Evolutionary conservation across 2,113 vertebrate genomes (phyloP), one percentile per base, ranked within the genome.

Genomic region (Alligator mississippiensis): DNA sequence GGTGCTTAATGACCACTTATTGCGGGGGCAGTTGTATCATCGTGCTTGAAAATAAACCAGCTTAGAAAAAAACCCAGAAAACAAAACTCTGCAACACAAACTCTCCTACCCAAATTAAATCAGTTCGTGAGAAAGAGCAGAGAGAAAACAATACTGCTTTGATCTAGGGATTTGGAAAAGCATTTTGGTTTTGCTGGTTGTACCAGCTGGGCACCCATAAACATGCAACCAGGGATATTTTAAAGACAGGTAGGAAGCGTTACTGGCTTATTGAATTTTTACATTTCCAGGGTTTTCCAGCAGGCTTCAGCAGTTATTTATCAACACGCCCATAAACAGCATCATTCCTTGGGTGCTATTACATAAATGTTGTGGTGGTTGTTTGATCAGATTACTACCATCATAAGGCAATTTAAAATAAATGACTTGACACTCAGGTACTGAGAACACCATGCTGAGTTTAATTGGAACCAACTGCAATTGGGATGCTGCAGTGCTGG

Each of bases 401-500:
- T 86, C 85, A 30, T 85, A 22, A 12, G 64, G 84, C 87, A 27
- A 34, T 13, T 90, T 89, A 87, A 1, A 57, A 79, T 92, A 58
- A 90, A 92, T 25, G 21, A 30, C 59, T 94, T 72, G 28, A 74
- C 90, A 18, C 16, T 24, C 5, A 60, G 78, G 82, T 0, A 4
- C 77, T 58, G 89, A 75, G 9, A 74, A 91, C 91, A 62, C 74
- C 95, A 91, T 0, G 27, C 90, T 95, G 93, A 1, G 91, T 15
- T 1, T 64, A 85, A 84, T 22, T 83, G 15, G 76, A 58, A n/a
- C 15, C 55, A 57, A 28, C 17, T 58, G 92, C 82, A 78, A 14
- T 27, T 25, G 81, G 89, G 91, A 86, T 16, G 91, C 64, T 28
- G 7, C 94, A 82, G 89, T 92, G 19, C n/a, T 84, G 94, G 89